A percentile compares a stretch with the other conserved stretches of the same genome.
These are phyloP conservation scores for Chouioia cunea DNA, from an alignment of 2,888 invertebrate species.

Conservation along the genomic window DNA sequence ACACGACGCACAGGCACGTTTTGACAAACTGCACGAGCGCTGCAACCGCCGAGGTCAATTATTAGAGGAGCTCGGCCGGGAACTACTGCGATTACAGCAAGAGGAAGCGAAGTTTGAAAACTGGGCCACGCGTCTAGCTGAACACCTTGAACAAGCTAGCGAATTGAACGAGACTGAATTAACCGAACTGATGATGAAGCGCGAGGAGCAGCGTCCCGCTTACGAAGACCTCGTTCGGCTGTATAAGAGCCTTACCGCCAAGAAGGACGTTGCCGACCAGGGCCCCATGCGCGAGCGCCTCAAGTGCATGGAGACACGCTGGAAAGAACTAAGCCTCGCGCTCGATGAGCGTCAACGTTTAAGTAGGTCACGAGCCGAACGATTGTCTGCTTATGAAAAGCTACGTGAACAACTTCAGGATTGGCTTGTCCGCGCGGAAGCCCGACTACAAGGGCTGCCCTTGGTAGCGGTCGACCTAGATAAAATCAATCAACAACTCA, in stretches of 20 bases:
- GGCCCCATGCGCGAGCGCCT: constrained; percentile 86
- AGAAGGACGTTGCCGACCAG: constrained; percentile 91
- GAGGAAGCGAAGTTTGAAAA: constrained; percentile 75
- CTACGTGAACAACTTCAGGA: constrained; percentile 85
- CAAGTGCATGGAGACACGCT: constrained; percentile 87
- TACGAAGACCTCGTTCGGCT: constrained; percentile 85
- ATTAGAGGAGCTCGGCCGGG: constrained; percentile 83
- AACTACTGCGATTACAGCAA: constrained; percentile 63
- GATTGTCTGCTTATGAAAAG: constrained; percentile 87
- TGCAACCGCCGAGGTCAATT: constrained; percentile 84
- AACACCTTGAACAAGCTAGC: constrained; percentile 78
- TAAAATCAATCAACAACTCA: constrained; percentile 84
- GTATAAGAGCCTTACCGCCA: constrained; percentile 84
- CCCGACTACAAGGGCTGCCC: constrained; percentile 79
- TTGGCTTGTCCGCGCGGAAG: constrained; percentile 88
- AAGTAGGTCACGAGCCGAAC: constrained; percentile 86
- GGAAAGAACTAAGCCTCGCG: constrained; percentile 87
- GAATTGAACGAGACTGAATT: constrained; percentile 74
- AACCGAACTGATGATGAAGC: constrained; percentile 72
- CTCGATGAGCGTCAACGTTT: constrained; percentile 88
- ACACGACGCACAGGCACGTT: constrained; percentile 87
- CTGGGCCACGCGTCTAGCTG: constrained; percentile 79
- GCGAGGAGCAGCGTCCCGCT: constrained; percentile 70
- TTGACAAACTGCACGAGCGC: constrained; percentile 87
- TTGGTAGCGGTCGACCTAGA: constrained; percentile 92